Evolutionary conservation across 2,888 invertebrate genomes (phyloP), one percentile per base, ranked within the genome.

Genomic region (Liopterus haemorrhoidalis): DNA sequence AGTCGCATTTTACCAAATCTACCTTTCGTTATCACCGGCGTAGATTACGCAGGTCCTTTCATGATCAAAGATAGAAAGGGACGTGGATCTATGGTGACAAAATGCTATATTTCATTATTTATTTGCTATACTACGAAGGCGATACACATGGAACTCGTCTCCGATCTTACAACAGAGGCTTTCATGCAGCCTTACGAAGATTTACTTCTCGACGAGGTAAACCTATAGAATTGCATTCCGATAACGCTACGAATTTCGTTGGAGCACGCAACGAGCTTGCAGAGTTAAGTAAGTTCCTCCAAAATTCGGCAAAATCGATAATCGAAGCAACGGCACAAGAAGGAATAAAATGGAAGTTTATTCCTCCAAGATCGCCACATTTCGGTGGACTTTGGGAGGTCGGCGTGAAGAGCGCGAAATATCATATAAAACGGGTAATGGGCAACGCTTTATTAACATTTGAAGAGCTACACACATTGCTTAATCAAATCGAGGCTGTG

Each of bases 381-480:
- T 53, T 55, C 21, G 60, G 56, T 4, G 57, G 59, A 1, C 32
- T 59, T 4, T 57, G 57, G 57, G 60, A 61, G 32, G 52, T 55
- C 1, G 54, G 49, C 5, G 55, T 60, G 2, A 54, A 56, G 39
- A 48, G 48, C 2, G 42, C 49, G 1, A 61, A 60, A 41, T 45
- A 37, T 41, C 58, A 58, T 41, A 25, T 59, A 11, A 54, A 54
- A 40, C 41, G 55, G n/a, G 27, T 54, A 5, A 15, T 54, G 3
- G 48, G 52, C 9, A 11, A 12, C 15, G 2, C 25, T 36, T 24
- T 19, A 5, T 22, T 57, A 12, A 57, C 51, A 1, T 54, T 48
- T 33, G 57, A 60, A 41, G 54, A 61, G 24, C 39, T 59, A 5
- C 22, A 39, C 4, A 59, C 57, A 2, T 21, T 57, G 2, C 16